A percentile compares a stretch with the other conserved stretches of the same genome.
Conservation (phyloP, 2,888 invertebrate genomes). For the Sylvicola fuscatus region DNA sequence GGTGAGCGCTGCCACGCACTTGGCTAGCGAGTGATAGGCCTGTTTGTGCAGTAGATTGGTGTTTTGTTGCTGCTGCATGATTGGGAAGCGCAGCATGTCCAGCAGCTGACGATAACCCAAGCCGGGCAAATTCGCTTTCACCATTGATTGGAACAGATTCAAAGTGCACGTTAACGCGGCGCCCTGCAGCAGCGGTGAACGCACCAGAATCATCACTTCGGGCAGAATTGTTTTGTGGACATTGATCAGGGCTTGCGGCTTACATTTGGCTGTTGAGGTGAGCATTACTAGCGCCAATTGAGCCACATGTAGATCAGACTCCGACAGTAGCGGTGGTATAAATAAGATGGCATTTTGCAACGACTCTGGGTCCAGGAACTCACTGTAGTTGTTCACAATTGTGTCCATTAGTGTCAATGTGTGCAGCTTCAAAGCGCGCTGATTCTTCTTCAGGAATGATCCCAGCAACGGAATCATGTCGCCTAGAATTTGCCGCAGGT, state of each 20-base stretch:
- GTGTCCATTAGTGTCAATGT: slow-evolving; percentile 80
- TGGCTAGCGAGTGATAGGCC: slow-evolving; percentile 90
- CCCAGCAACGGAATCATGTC: slow-evolving; percentile 85
- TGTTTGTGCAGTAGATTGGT: slow-evolving; percentile 38
- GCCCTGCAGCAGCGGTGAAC: slow-evolving; percentile 84
- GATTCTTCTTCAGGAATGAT: slow-evolving; percentile 89
- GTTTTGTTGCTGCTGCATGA: slow-evolving; percentile 29
- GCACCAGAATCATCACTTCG: slow-evolving; percentile 66
- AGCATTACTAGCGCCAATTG: slow-evolving; percentile 71
- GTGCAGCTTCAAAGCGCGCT: slow-evolving; percentile 79
- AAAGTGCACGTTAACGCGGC: slow-evolving; percentile 79
- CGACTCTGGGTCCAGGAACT: slow-evolving; percentile 39
- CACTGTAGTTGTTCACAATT: slow-evolving; percentile 70
- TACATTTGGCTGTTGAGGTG: slow-evolving; percentile 58
- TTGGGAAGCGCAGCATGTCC: slow-evolving; percentile 52
- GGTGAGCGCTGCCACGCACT: slow-evolving; percentile 87
- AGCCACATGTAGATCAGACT: slow-evolving; percentile 91
- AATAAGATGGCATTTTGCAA: slow-evolving; percentile 58
- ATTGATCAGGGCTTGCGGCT: slow-evolving; percentile 55
- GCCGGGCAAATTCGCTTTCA: slow-evolving; percentile 58
- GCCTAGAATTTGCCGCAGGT: slow-evolving; percentile 60
- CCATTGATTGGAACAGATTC: slow-evolving; percentile 83
- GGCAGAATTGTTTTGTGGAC: slow-evolving; percentile 60
- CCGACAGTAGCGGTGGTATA: slow-evolving; percentile 75
- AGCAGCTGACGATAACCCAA: slow-evolving; percentile 66